Evolutionary conservation across 2,797 vertebrate species (phyloP), one percentile per base, ranked within the genome.

Genomic region (Melanotaenia pygmaea): DNA sequence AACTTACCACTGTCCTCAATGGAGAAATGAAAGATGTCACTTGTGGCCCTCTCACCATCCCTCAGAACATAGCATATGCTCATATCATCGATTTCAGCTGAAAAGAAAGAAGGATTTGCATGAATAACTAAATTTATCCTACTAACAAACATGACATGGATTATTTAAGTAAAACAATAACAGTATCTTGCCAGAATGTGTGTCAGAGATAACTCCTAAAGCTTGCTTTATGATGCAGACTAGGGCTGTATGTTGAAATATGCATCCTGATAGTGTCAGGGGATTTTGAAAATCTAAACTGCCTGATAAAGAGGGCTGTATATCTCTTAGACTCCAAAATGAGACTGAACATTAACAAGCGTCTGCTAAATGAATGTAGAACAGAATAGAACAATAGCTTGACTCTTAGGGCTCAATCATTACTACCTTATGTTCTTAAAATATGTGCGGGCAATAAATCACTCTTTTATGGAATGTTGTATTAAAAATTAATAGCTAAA

Each of bases 41-140:
- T 97, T n/a, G 96, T 96, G 22, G 96, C 94, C 22, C 95, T 96
- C 69, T 91, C 88, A 16, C 95, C 92, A 1, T 95, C 93, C 84
- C 85, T 94, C 88, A 99, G 94, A 75, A 98, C 84, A 43, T 99
- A 99, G 89, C 97, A 99, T 88, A 99, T 94, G 86, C 94, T 97
- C 97, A 97, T 95, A 74, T 98, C 96, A 67, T 99, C 94, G 37
- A 99, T 95, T 87, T 99, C 97, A 87, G 95, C 98, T 99, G 90
- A 67, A 89, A 88, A 80, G 72, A 80, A 94, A 32, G 86, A 63
- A 35, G 37, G 5, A 73, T 59, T 47, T 61, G 54, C 20, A 59
- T 85, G 35, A 84, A 75, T 74, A 69, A 43, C 26, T 43, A 43
- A 18, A 38, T 12, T 38, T 16, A 43, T 1, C 26, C 11, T 7